A percentile compares a stretch with the other conserved stretches of the same genome.
phyloP scores from a whole-genome alignment of 1,140 invertebrate genomes.

The Phortica variegata region DNA sequence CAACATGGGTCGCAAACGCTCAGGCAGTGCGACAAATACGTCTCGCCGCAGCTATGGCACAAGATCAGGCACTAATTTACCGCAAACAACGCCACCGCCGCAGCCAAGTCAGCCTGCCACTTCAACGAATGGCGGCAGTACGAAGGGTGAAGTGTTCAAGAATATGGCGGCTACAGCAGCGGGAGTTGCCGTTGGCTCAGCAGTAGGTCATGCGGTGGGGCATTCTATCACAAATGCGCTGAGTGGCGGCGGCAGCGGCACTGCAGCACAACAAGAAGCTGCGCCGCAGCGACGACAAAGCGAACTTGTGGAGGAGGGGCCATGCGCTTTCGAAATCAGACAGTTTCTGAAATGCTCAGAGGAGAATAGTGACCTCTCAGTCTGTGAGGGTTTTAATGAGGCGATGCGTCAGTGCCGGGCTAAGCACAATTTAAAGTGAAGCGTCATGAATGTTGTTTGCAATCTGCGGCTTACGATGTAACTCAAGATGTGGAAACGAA shows the following conservation, averaged over 20 bases:
- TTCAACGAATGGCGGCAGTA: slow-evolving; percentile 9
- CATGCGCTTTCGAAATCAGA: slow-evolving; percentile 82
- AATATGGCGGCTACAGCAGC: slow-evolving; percentile 88
- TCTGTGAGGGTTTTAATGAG: slow-evolving; percentile 90
- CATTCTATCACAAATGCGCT: slow-evolving; percentile 81
- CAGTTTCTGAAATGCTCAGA: slow-evolving; percentile 86
- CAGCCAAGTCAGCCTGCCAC: too few species aligned
- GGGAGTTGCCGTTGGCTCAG: slow-evolving; percentile 68
- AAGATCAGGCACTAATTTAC: slow-evolving; percentile 8
- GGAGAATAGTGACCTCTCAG: slow-evolving; percentile 74
- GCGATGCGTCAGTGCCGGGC: slow-evolving; percentile 88
- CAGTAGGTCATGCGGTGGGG: slow-evolving; percentile 81
- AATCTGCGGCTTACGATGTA: too few species aligned
- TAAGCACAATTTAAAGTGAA: too few species aligned
- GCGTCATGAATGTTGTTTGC: too few species aligned
- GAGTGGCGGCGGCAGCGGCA: slow-evolving; percentile 63
- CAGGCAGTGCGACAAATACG: slow-evolving; percentile 11
- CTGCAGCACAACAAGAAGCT: slow-evolving; percentile 24
- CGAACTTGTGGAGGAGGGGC: slow-evolving; percentile 62
- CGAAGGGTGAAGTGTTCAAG: slow-evolving; percentile 28
- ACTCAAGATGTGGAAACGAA: too few species aligned
- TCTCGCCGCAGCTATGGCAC: slow-evolving; percentile 4
- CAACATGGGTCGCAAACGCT: slow-evolving; percentile 39
- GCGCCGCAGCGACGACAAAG: slow-evolving; percentile 45
- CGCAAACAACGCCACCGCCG: too few species aligned